Evolutionary conservation across 2,797 vertebrate species (phyloP).

Genomic region (Moxostoma hubbsi): DNA sequence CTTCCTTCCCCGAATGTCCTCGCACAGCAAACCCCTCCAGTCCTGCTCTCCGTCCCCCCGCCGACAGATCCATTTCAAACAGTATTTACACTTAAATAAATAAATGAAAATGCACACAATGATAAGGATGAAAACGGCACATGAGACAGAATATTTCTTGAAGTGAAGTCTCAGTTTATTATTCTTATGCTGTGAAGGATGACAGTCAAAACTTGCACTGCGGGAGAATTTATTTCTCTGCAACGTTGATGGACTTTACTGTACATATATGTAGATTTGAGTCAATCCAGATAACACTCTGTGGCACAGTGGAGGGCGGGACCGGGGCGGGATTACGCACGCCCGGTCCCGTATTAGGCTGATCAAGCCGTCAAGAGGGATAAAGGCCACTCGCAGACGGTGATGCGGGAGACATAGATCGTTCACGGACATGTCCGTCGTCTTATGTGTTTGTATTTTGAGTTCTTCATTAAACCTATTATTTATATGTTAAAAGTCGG

Average conservation of each 20-base stretch:
- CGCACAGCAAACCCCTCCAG: slow-evolving; percentile 40
- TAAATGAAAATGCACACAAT: slow-evolving; percentile 26
- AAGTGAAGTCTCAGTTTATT: slow-evolving; percentile 24
- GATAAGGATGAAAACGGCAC: slow-evolving; percentile 41
- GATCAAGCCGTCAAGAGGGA: too few relatives aligned
- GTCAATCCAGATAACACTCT: too few relatives aligned
- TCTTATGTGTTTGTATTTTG: too few relatives aligned
- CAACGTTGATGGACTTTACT: background rate
- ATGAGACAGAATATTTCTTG: slow-evolving; percentile 28
- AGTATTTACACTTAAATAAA: slow-evolving; percentile 33
- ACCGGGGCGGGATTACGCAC: too few relatives aligned
- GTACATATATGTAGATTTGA: too few relatives aligned
- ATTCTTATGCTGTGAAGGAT: slow-evolving; percentile 2
- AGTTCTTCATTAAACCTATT: too few relatives aligned
- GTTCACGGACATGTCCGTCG: too few relatives aligned
- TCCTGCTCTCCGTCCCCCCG: slow-evolving; percentile 16
- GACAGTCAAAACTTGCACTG: slow-evolving; percentile 10
- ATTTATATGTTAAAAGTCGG: too few relatives aligned
- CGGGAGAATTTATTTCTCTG: background rate
- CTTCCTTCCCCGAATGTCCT: slow-evolving; percentile 42
- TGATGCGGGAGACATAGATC: too few relatives aligned
- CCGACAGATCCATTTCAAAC: slow-evolving; percentile 44
- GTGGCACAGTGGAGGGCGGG: too few relatives aligned
- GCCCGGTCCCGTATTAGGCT: too few relatives aligned
- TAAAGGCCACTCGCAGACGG: too few relatives aligned